These are phyloP conservation scores for Nemapogon koenigi DNA, from an alignment of 2,888 invertebrate species.

Conservation along the genomic window DNA sequence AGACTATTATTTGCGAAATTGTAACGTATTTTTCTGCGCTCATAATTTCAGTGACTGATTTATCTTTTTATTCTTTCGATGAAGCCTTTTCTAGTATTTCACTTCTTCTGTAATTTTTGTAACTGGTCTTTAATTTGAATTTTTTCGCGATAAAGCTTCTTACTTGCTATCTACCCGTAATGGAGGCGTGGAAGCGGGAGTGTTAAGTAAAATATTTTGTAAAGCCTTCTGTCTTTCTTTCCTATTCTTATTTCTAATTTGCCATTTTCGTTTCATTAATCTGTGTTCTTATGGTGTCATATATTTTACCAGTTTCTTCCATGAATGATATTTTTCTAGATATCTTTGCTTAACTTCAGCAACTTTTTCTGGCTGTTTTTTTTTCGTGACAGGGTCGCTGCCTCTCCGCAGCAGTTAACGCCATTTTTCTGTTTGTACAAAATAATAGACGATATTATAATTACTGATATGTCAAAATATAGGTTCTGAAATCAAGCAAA, in stretches of 20 bases:
- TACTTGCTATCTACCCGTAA: conserved; percentile 2
- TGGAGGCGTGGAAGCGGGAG: background rate
- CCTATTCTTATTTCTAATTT: conserved; percentile 5
- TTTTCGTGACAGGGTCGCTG: conserved; percentile 18
- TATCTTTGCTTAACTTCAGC: conserved; percentile 20
- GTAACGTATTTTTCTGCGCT: too few relatives aligned
- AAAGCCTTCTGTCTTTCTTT: conserved; percentile 2
- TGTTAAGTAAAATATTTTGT: conserved; percentile 4
- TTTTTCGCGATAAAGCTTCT: conserved; percentile 2
- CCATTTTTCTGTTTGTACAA: conserved; percentile 12
- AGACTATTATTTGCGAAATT: too few relatives aligned
- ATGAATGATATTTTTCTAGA: conserved; percentile 19
- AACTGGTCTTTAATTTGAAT: conserved; percentile 2
- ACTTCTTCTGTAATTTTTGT: conserved; percentile 2
- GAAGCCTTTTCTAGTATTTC: conserved; percentile 4
- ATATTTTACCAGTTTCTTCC: conserved; percentile 20
- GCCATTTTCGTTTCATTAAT: conserved; percentile 17
- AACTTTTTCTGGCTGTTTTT: conserved; percentile 18
- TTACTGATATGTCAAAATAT: background rate
- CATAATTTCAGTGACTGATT: too few relatives aligned
- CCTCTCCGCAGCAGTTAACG: conserved; percentile 17
- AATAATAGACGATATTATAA: background rate
- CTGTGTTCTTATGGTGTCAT: conserved; percentile 19
- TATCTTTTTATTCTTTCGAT: too few relatives aligned
- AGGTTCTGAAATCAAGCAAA: too few relatives aligned